These are phyloP conservation scores for Ophonus ardosiacus DNA, from an alignment of 2,888 invertebrate genomes.

Conservation along the genomic window DNA sequence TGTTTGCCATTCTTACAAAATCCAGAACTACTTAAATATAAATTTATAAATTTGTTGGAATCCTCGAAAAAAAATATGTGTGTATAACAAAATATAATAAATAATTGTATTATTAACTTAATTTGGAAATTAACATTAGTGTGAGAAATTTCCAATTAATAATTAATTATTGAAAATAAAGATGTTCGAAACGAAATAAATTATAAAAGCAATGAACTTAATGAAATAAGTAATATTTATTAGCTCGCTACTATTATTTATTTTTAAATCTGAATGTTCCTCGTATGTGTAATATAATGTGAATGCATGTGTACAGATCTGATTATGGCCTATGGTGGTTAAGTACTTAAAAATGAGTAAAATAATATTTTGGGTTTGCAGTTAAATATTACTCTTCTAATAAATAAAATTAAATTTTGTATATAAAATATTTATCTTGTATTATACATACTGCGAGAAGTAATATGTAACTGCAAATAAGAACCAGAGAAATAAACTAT, in stretches of 20 bases:
- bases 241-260: not conserved
- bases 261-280: not conserved
- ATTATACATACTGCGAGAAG: not conserved
- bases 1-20: no score
- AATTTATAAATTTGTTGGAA: no score
- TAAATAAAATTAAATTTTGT: constrained; percentile 20
- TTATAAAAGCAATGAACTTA: no score
- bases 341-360: constrained; percentile 36
- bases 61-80: no score
- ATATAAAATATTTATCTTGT: constrained; percentile 32
- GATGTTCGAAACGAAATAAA: no score
- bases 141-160: no score
- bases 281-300: constrained; percentile 17
- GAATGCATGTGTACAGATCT: constrained; percentile 15
- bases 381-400: constrained; percentile 26
- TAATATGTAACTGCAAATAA: constrained; percentile 43
- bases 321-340: constrained; percentile 53
- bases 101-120: no score
- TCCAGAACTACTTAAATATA: no score
- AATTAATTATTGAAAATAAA: no score
- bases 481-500: constrained; percentile 15
- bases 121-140: no score
- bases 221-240: not conserved
- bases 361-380: constrained; percentile 50
- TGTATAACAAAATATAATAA: no score